A percentile compares a stretch with the other conserved stretches of the same genome.
These are phyloP conservation scores for Catocala nupta DNA, from an alignment of 2,888 invertebrate genomes.

Conservation along the genomic window DNA sequence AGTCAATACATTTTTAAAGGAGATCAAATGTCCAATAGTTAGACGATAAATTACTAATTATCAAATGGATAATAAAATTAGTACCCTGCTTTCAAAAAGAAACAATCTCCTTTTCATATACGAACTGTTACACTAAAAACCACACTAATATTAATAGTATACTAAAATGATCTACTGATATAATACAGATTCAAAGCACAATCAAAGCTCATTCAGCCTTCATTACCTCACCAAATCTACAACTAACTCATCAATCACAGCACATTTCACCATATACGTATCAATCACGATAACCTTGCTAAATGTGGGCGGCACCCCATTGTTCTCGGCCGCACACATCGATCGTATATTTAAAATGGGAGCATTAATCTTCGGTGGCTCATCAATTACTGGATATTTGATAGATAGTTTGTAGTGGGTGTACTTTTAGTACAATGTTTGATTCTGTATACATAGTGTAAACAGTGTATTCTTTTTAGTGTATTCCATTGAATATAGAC, in stretches of 20 bases:
- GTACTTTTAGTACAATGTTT: constrained; percentile 8
- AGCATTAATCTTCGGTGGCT: constrained; percentile 63
- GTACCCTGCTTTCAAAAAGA: no score
- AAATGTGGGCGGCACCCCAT: constrained; percentile 51
- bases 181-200: background rate
- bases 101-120: no score
- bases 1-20: no score
- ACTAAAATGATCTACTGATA: constrained; percentile 3
- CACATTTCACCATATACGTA: constrained; percentile 34
- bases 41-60: no score
- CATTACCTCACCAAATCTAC: constrained; percentile 18
- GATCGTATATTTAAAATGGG: constrained; percentile 51
- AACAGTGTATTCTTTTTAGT: background rate
- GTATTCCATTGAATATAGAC: no score
- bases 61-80: no score
- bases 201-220: constrained; percentile 16
- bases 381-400: constrained; percentile 58
- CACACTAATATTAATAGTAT: background rate
- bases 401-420: constrained; percentile 17
- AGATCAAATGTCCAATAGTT: no score
- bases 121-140: no score
- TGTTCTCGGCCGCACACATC: constrained; percentile 60
- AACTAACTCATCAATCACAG: constrained; percentile 24
- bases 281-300: constrained; percentile 58
- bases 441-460: constrained; percentile 10